These are phyloP conservation scores for Botia kubotai DNA, from an alignment of 2,797 vertebrate species.

Conservation along the genomic window DNA sequence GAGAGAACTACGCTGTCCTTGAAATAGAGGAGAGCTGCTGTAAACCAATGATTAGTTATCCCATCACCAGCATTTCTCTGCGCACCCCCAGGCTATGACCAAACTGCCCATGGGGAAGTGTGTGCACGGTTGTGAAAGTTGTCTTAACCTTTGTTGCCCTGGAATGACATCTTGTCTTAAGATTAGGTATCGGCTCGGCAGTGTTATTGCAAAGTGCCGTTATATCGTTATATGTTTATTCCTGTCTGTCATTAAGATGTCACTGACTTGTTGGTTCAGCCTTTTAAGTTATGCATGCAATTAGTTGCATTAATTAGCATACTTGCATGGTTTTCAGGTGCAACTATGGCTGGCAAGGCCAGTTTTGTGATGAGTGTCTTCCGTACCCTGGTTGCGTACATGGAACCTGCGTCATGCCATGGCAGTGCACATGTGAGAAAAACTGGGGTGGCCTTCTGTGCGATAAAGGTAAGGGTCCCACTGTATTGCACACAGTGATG, in stretches of 20 bases:
- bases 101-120: conserved; percentile 20
- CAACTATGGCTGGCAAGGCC: conserved; percentile 92
- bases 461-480: conserved; percentile 85
- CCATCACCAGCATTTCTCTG: conserved; percentile 49
- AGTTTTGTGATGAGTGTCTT: conserved; percentile 90
- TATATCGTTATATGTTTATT: conserved; percentile 36
- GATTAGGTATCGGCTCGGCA: conserved; percentile 66
- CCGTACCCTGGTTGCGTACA: conserved; percentile 92
- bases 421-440: conserved; percentile 93
- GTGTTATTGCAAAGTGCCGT: conserved; percentile 32
- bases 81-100: conserved; percentile 38
- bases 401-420: conserved; percentile 88
- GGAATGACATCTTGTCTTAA: conserved; percentile 71
- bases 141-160: conserved; percentile 75
- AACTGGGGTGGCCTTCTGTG: conserved; percentile 98
- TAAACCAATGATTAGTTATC: conserved; percentile 66
- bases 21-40: conserved; percentile 71
- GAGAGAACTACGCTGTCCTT: conserved; percentile 66
- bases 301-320: conserved; percentile 21
- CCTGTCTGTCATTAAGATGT: conserved; percentile 44
- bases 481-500: too few species aligned
- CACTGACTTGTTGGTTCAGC: background rate
- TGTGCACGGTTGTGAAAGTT: conserved; percentile 67
- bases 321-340: conserved; percentile 79
- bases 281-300: conserved; percentile 2